These are phyloP conservation scores for Orcinus orca DNA, from an alignment of 2,113 vertebrate species.

Conservation along the genomic window DNA sequence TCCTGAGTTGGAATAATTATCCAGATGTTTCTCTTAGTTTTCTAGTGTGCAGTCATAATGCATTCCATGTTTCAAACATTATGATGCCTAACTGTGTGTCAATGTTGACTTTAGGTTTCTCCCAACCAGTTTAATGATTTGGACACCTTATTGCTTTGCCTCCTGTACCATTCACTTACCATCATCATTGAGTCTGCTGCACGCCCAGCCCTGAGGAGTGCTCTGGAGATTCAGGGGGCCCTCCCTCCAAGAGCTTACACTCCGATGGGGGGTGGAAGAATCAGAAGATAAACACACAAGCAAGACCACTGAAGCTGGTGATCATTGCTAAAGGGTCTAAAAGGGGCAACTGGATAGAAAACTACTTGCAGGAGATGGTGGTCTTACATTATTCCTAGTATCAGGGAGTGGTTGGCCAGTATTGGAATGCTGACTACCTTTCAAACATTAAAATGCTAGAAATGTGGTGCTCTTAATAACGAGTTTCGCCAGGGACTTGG, in stretches of 20 bases:
- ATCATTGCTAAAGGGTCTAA: rapidly evolving
- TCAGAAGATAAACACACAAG: rapidly evolving
- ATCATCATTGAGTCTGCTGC: rapidly evolving
- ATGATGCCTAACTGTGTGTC: rapidly evolving
- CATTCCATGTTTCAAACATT: rapidly evolving
- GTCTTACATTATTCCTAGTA: too few species aligned
- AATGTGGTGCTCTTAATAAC: not conserved
- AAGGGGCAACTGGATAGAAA: rapidly evolving
- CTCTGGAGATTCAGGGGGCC: not conserved
- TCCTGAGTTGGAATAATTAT: too few species aligned
- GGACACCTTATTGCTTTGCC: rapidly evolving
- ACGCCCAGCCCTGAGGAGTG: not conserved
- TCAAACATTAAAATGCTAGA: not conserved
- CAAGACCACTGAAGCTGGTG: not conserved
- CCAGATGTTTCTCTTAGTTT: not conserved
- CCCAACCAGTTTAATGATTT: rapidly evolving
- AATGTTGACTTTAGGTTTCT: not conserved
- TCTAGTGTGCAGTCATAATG: rapidly evolving
- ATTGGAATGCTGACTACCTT: not conserved
- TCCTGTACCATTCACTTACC: rapidly evolving
- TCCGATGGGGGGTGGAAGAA: rapidly evolving
- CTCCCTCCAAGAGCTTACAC: not conserved
- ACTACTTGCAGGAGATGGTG: not conserved
- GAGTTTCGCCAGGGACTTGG: not conserved
- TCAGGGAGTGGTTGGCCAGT: not conserved